Percentiles rank a stretch among this genome's conserved stretches.
phyloP scores from a whole-genome alignment of 1,140 invertebrate genomes.

The Drosophila arizonae region DNA sequence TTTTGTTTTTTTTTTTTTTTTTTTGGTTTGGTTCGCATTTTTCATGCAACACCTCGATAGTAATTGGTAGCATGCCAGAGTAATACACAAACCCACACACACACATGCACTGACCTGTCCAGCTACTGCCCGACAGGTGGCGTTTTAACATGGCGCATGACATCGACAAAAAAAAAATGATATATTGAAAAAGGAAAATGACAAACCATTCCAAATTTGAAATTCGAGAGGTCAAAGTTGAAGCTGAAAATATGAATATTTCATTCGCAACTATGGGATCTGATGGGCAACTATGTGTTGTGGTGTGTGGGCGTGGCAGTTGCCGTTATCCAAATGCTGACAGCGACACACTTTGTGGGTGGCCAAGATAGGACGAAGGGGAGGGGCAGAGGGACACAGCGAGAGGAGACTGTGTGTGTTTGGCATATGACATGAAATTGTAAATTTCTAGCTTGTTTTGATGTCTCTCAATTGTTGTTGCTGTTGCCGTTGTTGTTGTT shows the following conservation, averaged over 20 bases:
- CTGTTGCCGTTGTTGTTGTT: slow-evolving; percentile 32
- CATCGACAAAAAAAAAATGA: slow-evolving; percentile 16
- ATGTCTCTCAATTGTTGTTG: slow-evolving; percentile 17
- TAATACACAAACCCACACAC: neutral
- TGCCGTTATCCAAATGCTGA: slow-evolving; percentile 50
- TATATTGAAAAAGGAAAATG: neutral
- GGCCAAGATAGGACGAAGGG: slow-evolving; percentile 7
- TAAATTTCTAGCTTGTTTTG: slow-evolving; percentile 63
- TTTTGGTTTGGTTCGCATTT: slow-evolving; percentile 17
- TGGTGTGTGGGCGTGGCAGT: slow-evolving; percentile 24
- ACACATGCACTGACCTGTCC: neutral
- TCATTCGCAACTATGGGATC: slow-evolving; percentile 49
- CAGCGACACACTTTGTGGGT: slow-evolving; percentile 50
- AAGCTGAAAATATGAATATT: slow-evolving; percentile 69
- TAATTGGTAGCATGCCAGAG: slow-evolving; percentile 18
- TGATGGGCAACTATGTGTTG: slow-evolving; percentile 9
- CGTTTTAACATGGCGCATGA: slow-evolving; percentile 16
- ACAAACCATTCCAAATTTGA: slow-evolving; percentile 33
- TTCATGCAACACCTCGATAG: slow-evolving; percentile 26
- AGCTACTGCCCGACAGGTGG: slow-evolving; percentile 18
- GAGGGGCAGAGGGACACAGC: slow-evolving; percentile 21
- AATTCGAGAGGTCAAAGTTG: slow-evolving; percentile 25
- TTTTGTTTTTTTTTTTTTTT: slow-evolving; percentile 33
- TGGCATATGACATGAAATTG: slow-evolving; percentile 66
- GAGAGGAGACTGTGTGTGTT: slow-evolving; percentile 17